These are phyloP conservation scores for Podargus strigoides DNA, from an alignment of 2,797 vertebrate species.

Conservation along the genomic window DNA sequence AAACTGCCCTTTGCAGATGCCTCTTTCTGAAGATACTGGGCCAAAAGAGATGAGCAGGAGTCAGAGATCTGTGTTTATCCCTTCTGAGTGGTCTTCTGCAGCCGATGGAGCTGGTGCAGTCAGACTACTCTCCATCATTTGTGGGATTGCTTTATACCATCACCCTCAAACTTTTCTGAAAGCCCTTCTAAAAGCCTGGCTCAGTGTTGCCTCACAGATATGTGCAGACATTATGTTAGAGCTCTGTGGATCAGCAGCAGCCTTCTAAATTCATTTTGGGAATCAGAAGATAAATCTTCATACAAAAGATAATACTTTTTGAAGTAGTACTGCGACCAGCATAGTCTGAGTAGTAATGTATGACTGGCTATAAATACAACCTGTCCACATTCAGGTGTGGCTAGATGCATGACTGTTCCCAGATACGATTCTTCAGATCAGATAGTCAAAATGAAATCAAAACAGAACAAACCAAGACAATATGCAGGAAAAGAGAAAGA, in stretches of 20 bases:
- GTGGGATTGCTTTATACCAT: background rate
- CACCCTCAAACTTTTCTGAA: background rate
- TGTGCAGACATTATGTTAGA: fast-evolving
- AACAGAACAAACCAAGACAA: background rate
- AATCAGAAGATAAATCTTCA: background rate
- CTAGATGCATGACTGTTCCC: background rate
- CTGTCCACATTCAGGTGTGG: fast-evolving
- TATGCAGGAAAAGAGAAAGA: background rate
- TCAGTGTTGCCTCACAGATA: background rate
- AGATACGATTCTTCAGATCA: background rate
- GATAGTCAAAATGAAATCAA: background rate
- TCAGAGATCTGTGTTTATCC: background rate
- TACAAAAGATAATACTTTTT: background rate
- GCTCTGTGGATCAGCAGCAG: background rate
- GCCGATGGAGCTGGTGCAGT: fast-evolving
- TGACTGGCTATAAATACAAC: background rate
- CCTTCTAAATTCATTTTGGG: background rate
- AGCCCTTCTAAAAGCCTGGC: background rate
- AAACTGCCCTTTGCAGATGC: background rate
- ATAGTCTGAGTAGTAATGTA: fast-evolving
- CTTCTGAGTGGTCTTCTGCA: background rate
- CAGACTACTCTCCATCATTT: background rate
- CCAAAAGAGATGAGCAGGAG: background rate
- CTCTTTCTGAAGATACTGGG: background rate
- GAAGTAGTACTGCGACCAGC: background rate